phyloP scores from a whole-genome alignment of 2,113 vertebrate genomes.

The Psilopogon haemacephalus region DNA sequence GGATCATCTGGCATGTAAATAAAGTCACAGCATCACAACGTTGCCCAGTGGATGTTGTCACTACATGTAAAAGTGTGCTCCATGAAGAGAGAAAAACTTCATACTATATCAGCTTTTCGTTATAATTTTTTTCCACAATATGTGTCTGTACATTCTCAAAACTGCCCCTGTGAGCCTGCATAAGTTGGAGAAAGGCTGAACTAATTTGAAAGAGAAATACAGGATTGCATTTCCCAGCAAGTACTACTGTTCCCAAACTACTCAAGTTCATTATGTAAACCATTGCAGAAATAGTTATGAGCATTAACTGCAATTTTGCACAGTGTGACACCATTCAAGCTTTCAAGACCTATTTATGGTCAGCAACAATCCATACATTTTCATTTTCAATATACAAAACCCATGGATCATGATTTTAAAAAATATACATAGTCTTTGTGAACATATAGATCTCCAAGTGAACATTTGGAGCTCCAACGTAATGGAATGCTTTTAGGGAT shows the following conservation, averaged over 20 bases:
- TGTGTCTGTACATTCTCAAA: neutral
- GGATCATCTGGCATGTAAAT: neutral
- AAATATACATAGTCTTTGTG: neutral
- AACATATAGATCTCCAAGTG: neutral
- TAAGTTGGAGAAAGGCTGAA: neutral
- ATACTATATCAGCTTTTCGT: neutral
- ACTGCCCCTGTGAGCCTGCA: neutral
- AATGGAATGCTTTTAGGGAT: neutral
- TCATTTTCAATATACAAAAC: neutral
- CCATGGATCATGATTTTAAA: neutral
- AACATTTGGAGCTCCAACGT: neutral
- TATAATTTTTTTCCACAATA: neutral
- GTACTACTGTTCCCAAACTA: neutral
- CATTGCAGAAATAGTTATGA: neutral
- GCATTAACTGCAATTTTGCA: neutral
- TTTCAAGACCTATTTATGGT: neutral
- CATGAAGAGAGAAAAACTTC: neutral
- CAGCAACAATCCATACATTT: neutral
- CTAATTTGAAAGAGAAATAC: neutral
- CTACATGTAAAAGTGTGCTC: accelerated
- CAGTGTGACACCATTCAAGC: neutral
- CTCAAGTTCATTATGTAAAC: neutral
- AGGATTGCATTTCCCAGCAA: neutral
- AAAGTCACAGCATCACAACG: neutral
- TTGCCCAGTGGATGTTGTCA: neutral